These are phyloP conservation scores for Zophobas atratus DNA, from an alignment of 1,140 invertebrate genomes.

Conservation along the genomic window DNA sequence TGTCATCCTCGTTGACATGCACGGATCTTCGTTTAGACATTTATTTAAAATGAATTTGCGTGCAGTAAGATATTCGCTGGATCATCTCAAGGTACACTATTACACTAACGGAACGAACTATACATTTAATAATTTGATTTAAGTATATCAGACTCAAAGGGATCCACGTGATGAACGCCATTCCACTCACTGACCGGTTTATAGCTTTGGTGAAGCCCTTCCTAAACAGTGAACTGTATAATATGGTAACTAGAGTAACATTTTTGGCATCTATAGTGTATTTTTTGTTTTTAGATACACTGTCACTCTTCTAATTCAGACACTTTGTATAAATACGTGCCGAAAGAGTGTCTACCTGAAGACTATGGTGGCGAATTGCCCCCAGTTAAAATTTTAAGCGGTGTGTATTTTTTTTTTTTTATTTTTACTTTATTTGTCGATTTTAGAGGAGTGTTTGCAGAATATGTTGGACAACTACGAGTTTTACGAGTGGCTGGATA, in stretches of 20 bases:
- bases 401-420: conserved; percentile 54
- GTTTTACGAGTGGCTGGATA: conserved; percentile 72
- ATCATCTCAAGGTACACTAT: conserved; percentile 73
- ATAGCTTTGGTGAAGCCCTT: conserved; percentile 79
- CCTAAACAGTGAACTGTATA: conserved; percentile 77
- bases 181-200: conserved; percentile 64
- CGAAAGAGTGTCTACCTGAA: conserved; percentile 67
- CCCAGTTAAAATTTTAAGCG: conserved; percentile 61
- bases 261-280: too few species aligned
- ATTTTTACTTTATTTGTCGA: conserved; percentile 46
- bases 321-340: conserved; percentile 34
- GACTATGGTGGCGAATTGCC: conserved; percentile 71
- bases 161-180: conserved; percentile 63
- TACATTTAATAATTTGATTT: not conserved
- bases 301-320: conserved; percentile 64
- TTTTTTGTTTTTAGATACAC: conserved; percentile 67
- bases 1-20: not conserved
- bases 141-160: conserved; percentile 73
- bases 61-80: conserved; percentile 75
- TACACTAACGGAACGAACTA: not conserved
- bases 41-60: conserved; percentile 73
- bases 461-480: conserved; percentile 67
- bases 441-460: conserved; percentile 66
- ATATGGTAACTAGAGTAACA: conserved; percentile 65
- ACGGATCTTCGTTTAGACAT: conserved; percentile 67